Conservation (phyloP, 2,797 vertebrate genomes). For the Lithobates pipiens region DNA sequence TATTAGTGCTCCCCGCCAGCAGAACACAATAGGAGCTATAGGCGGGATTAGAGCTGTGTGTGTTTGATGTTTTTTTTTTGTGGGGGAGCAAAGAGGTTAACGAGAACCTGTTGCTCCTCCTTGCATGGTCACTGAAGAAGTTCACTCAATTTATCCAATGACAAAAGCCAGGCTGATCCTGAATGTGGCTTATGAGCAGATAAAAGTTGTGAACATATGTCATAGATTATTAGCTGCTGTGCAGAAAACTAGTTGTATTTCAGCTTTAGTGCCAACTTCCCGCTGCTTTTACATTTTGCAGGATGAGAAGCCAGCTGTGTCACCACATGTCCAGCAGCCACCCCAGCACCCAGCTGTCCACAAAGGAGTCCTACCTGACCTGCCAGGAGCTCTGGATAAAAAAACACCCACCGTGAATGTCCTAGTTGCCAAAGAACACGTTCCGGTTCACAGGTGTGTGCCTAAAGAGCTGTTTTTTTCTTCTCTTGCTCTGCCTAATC, state of each 20-base stretch:
- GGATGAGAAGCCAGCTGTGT: constrained; percentile 64
- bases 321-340: constrained; percentile 49
- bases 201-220: neutral
- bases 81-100: no score
- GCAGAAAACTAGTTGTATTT: neutral
- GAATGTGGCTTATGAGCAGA: neutral
- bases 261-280: neutral
- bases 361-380: neutral
- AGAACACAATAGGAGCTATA: no score
- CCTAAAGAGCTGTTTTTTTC: neutral
- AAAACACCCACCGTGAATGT: rapidly evolving
- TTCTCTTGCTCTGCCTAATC: constrained; percentile 3
- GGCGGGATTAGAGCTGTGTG: no score
- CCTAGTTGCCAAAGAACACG: constrained; percentile 44
- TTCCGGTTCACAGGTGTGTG: constrained; percentile 67
- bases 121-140: neutral
- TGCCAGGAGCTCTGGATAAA: constrained; percentile 9
- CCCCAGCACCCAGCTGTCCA: constrained; percentile 11
- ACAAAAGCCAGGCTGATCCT: no score
- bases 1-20: no score
- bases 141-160: neutral
- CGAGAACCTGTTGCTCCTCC: neutral
- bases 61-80: no score
- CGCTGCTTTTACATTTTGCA: constrained; percentile 21
- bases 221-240: neutral